Conservation (phyloP, 2,888 invertebrate genomes). For the Teleiodes luculella region DNA sequence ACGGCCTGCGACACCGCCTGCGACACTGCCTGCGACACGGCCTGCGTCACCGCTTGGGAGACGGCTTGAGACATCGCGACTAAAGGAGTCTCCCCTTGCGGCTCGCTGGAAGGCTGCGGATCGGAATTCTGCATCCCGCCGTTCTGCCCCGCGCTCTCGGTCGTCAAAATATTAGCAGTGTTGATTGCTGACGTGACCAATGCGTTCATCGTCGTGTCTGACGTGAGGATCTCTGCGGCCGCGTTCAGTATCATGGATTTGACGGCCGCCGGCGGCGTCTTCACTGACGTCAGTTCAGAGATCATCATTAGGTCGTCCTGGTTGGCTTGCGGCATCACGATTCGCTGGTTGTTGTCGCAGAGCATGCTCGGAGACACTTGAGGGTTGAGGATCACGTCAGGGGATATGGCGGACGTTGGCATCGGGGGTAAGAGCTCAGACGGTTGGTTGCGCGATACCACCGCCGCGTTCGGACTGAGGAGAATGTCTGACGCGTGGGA, state of each 20-base stretch:
- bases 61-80: conserved; percentile 74
- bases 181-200: conserved; percentile 76
- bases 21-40: conserved; percentile 69
- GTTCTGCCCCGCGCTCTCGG: conserved; percentile 47
- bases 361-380: conserved; percentile 80
- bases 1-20: conserved; percentile 73
- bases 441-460: conserved; percentile 51
- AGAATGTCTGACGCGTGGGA: conserved; percentile 60
- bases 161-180: conserved; percentile 67
- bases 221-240: conserved; percentile 83
- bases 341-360: conserved; percentile 43
- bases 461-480: conserved; percentile 52
- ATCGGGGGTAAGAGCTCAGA: conserved; percentile 46
- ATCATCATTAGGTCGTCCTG: conserved; percentile 64
- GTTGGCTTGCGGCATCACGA: conserved; percentile 39
- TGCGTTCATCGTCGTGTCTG: conserved; percentile 79
- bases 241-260: conserved; percentile 88
- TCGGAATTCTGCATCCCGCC: conserved; percentile 37
- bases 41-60: conserved; percentile 70
- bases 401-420: conserved; percentile 59
- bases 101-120: conserved; percentile 52
- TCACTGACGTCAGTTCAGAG: conserved; percentile 61
- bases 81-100: conserved; percentile 57
- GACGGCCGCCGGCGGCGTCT: conserved; percentile 80
- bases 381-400: conserved; percentile 81